Base-by-base conservation (phyloP, 2,888 invertebrate species). In the Choreutis nemorana region DNA sequence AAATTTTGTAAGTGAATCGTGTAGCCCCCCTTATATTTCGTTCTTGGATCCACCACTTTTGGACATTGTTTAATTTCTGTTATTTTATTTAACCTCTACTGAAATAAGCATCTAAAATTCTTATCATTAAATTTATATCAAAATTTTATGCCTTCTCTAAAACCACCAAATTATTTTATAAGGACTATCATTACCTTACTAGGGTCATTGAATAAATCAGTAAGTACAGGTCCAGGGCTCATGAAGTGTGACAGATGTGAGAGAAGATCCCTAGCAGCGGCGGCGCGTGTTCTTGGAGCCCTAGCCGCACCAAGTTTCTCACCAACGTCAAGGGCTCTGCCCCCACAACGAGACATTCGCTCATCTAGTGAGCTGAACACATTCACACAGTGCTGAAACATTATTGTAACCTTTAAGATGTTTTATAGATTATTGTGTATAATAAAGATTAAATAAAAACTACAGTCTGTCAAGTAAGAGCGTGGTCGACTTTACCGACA, bases 231-330 rank as follows among this genome's bases (percentile, higher is more conserved):
- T 0, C 93, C 94, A 15, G 91, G 86, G 30, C 88, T 87, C 3
- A 97, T 78, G 63, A 98, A 98, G 55, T 96, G 96, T 2, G 91
- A 88, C 41, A 96, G 87, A 64, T 98, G 91, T 32, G 89, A 90
- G 79, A 99, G 88, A 13, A 99, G 67, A 51, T 92, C 91, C 49
- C 96, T 89, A 1, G 98, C 98, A 51, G 99, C 98, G 0, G 94
- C 94, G 0, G 97, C 95, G 33, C 98, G 81, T 9, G 96, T 90
- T 32, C 99, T 77, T 0, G 98, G 98, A 0, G 92, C 94, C 56
- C 97, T 92, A 0, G 98, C 95, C 40, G 94, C 96, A 50, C 99
- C 98, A 24, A 99, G 78, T 59, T 99, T 98, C 68, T 98, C 98
- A 0, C 98, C 99, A n/a, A 99, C 83, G 68, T 98, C 97, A 26